A percentile compares a stretch with the other conserved stretches of the same genome.
Conservation (phyloP, 2,113 vertebrate genomes). For the Calyptomena viridis region DNA sequence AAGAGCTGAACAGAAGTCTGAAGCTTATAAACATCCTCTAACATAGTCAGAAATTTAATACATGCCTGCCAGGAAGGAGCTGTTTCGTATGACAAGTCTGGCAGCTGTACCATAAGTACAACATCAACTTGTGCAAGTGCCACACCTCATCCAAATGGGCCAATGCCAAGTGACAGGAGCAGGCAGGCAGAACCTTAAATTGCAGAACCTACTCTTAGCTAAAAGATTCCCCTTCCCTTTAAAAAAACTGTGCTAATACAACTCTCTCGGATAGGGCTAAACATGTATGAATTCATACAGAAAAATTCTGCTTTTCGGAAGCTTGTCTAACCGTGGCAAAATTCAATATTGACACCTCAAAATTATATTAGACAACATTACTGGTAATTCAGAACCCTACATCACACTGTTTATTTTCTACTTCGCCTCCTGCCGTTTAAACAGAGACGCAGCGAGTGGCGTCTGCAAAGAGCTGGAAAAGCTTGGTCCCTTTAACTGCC, state of each 20-base stretch:
- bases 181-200: not conserved
- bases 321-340: not conserved
- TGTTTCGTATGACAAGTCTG: not conserved
- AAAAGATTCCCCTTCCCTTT: rapidly evolving
- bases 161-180: not conserved
- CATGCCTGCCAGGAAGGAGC: not conserved
- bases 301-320: not conserved
- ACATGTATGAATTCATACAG: rapidly evolving
- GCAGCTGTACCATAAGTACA: not conserved
- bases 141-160: not conserved
- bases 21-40: not conserved
- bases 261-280: too few species aligned
- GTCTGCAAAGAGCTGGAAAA: not conserved
- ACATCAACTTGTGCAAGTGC: not conserved
- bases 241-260: not conserved
- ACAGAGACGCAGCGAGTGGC: not conserved
- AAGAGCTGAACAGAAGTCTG: not conserved
- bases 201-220: not conserved
- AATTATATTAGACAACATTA: not conserved
- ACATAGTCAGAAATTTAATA: not conserved
- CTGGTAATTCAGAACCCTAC: not conserved
- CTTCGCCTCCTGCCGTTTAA: too few species aligned
- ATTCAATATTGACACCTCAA: rapidly evolving
- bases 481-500: not conserved
- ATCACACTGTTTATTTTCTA: not conserved